Conservation (phyloP, 2,888 invertebrate species). For the Tiliacea citrago region DNA sequence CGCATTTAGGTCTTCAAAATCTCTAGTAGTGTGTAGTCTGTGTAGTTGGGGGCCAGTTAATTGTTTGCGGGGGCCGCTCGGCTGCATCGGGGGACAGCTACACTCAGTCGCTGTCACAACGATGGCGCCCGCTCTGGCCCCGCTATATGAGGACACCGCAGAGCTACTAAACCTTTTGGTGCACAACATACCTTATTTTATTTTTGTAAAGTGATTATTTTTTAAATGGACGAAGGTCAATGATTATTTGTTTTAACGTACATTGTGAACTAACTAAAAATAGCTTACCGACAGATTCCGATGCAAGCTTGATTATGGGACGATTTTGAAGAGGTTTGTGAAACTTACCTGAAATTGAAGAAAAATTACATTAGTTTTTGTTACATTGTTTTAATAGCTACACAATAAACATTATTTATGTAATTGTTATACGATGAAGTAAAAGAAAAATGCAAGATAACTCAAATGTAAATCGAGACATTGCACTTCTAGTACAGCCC, state of each 20-base stretch:
- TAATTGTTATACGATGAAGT: neutral
- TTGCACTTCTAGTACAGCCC: conserved; percentile 15
- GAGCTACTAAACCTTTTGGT: conserved; percentile 62
- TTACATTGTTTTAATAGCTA: neutral
- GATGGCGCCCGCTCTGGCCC: conserved; percentile 38
- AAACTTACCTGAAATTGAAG: conserved; percentile 64
- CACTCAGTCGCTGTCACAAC: conserved; percentile 66
- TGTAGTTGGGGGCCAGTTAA: conserved; percentile 74
- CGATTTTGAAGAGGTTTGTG: neutral
- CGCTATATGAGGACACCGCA: conserved; percentile 58
- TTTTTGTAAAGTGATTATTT: conserved; percentile 4
- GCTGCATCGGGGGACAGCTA: conserved; percentile 68
- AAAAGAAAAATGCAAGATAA: neutral
- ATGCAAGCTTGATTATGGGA: neutral
- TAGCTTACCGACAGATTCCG: neutral
- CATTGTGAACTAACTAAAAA: neutral
- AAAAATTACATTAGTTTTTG: conserved; percentile 13
- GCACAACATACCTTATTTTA: conserved; percentile 15
- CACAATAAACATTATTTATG: neutral
- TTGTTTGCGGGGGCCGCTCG: conserved; percentile 74
- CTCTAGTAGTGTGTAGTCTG: conserved; percentile 60
- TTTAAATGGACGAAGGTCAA: neutral
- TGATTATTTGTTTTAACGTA: neutral
- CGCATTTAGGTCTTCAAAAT: conserved; percentile 56
- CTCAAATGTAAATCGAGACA: neutral